Evolutionary conservation across 2,888 invertebrate genomes (phyloP).

Genomic region (Ctena decussata): DNA sequence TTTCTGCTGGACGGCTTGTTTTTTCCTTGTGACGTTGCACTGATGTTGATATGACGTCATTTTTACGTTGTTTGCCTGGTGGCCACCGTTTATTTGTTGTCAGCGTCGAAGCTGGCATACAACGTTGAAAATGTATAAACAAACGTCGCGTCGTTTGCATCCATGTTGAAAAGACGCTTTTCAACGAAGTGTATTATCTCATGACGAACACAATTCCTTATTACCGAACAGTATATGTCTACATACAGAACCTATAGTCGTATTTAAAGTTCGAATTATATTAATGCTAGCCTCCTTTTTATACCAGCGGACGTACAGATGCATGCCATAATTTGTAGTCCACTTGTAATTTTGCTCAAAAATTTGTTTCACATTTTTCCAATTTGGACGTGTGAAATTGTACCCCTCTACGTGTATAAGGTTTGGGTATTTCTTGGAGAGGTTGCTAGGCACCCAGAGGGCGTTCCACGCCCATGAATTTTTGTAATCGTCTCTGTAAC

Average conservation of each 20-base stretch:
- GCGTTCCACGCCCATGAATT: slow-evolving; percentile 47
- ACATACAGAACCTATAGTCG: slow-evolving; percentile 57
- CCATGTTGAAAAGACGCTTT: too few species aligned
- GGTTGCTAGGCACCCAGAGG: slow-evolving; percentile 40
- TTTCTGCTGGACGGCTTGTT: too few species aligned
- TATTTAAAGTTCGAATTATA: slow-evolving; percentile 55
- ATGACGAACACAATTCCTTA: slow-evolving; percentile 50
- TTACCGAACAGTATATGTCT: slow-evolving; percentile 57
- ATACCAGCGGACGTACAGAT: slow-evolving; percentile 53
- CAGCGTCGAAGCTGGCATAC: too few species aligned
- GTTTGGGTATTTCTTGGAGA: slow-evolving; percentile 45
- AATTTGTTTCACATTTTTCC: slow-evolving; percentile 45
- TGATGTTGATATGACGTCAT: too few species aligned
- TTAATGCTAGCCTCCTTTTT: slow-evolving; percentile 29
- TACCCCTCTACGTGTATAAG: slow-evolving; percentile 61
- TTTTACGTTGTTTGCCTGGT: too few species aligned
- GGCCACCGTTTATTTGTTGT: too few species aligned
- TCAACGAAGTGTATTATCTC: too few species aligned
- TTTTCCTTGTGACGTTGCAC: too few species aligned
- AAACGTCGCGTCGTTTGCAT: too few species aligned
- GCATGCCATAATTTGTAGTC: slow-evolving; percentile 61
- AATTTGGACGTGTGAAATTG: slow-evolving; percentile 59
- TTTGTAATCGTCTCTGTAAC: slow-evolving; percentile 48
- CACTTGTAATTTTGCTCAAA: slow-evolving; percentile 53
- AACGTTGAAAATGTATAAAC: too few species aligned